phyloP scores from a whole-genome alignment of 2,888 invertebrate species.

The Rhimphoctona megacephalus region DNA sequence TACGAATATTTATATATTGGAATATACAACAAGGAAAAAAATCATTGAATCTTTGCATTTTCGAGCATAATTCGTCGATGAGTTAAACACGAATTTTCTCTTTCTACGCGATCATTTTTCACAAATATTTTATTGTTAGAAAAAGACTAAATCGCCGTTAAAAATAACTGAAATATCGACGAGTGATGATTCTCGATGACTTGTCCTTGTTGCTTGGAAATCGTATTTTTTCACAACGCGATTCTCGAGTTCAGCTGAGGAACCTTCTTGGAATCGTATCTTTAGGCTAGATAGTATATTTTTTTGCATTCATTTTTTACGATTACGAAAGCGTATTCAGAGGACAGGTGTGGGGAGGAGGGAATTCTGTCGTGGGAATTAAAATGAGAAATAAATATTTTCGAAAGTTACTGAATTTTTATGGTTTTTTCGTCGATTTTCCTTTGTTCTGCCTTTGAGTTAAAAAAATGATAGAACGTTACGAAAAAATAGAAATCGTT shows the following conservation, averaged over 20 bases:
- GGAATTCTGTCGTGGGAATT: constrained; percentile 43
- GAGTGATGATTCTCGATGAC: constrained; percentile 8
- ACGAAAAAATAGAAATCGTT: not conserved
- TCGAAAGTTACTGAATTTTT: constrained; percentile 39
- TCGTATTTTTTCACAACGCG: constrained; percentile 3
- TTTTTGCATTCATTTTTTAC: constrained; percentile 54
- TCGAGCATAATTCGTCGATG: not conserved
- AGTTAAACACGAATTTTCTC: not conserved
- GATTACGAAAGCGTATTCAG: constrained; percentile 39
- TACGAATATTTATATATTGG: constrained; percentile 33
- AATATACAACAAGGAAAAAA: constrained; percentile 23
- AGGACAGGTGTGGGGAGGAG: not conserved
- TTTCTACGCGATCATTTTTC: not conserved
- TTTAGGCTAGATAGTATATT: constrained; percentile 28
- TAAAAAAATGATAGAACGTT: not conserved
- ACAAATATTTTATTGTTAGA: constrained; percentile 43
- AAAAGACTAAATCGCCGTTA: constrained; percentile 22
- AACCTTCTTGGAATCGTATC: constrained; percentile 41
- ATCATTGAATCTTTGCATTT: not conserved
- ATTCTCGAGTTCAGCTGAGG: constrained; percentile 33
- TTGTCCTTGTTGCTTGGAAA: constrained; percentile 4
- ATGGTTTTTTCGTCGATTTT: not conserved
- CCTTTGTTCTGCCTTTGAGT: not conserved
- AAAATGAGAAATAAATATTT: constrained; percentile 62
- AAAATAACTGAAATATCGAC: not conserved